Evolutionary conservation across 2,888 invertebrate genomes (phyloP).

Genomic region (Coleophora deauratella): DNA sequence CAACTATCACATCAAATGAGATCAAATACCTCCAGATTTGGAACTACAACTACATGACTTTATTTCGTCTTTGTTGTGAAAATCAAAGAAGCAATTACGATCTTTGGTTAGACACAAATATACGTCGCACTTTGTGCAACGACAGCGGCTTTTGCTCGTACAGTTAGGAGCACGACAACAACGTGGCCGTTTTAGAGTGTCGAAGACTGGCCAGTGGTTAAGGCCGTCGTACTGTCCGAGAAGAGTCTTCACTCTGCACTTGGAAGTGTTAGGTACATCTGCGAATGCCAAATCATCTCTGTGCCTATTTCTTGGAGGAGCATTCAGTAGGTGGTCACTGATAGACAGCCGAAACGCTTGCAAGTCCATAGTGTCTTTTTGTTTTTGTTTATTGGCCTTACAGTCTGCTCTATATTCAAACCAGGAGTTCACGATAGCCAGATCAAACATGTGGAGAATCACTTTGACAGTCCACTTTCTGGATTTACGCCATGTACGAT

Average conservation of each 20-base stretch:
- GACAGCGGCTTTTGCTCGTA: too few relatives aligned
- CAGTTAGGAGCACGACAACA: too few relatives aligned
- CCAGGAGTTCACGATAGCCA: slow-evolving; percentile 20
- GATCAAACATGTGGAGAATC: slow-evolving; percentile 18
- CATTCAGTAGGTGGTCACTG: slow-evolving; percentile 14
- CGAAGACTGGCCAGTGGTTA: slow-evolving; percentile 19
- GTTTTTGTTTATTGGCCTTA: slow-evolving; percentile 5
- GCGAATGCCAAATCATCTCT: slow-evolving; percentile 14
- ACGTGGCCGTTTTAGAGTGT: slow-evolving; percentile 6
- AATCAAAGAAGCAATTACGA: slow-evolving; percentile 13
- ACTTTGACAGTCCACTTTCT: slow-evolving; percentile 20
- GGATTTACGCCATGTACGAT: slow-evolving; percentile 23
- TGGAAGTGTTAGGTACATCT: slow-evolving; percentile 9
- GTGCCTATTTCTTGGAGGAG: slow-evolving; percentile 9
- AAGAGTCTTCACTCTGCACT: slow-evolving; percentile 13
- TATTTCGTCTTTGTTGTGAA: slow-evolving; percentile 1
- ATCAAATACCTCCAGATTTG: too few relatives aligned
- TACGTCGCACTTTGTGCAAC: slow-evolving; percentile 20
- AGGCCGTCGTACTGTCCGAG: slow-evolving; percentile 13
- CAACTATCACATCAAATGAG: too few relatives aligned
- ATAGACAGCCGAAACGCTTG: slow-evolving; percentile 16
- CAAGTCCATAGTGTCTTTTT: slow-evolving; percentile 16
- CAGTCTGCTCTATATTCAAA: slow-evolving; percentile 15
- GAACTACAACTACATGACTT: too few relatives aligned
- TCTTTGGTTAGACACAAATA: slow-evolving; percentile 18